phyloP scores from a whole-genome alignment of 2,888 invertebrate species.

The Epinotia demarniana region DNA sequence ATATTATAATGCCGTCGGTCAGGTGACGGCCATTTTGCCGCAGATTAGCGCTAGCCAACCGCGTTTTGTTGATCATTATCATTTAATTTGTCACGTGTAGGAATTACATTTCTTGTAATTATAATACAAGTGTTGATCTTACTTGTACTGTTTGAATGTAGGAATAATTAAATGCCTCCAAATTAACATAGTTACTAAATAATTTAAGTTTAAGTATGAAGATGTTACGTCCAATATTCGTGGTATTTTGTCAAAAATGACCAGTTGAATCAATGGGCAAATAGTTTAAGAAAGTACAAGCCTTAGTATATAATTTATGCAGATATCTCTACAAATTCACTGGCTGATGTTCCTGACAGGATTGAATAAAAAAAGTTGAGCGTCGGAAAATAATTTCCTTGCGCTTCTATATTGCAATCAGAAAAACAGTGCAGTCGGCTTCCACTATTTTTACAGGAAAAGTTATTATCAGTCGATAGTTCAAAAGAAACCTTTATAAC shows the following conservation, averaged over 20 bases:
- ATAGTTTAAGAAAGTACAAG: no score
- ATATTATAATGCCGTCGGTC: conserved; percentile 74
- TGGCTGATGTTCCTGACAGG: conserved; percentile 18
- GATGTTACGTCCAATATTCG: no score
- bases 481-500: background rate
- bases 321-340: conserved; percentile 13
- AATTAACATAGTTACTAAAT: background rate
- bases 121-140: background rate
- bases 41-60: conserved; percentile 56
- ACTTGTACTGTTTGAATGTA: background rate
- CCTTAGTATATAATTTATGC: conserved; percentile 6
- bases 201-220: background rate
- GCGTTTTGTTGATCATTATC: conserved; percentile 45
- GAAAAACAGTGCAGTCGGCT: conserved; percentile 21
- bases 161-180: background rate
- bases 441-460: conserved; percentile 9
- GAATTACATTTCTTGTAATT: conserved; percentile 3
- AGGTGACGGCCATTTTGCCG: conserved; percentile 65
- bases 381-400: conserved; percentile 25
- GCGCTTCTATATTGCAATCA: conserved; percentile 29
- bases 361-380: conserved; percentile 30
- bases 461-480: conserved; percentile 25
- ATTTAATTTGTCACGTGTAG: conserved; percentile 19
- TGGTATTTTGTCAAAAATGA: background rate
- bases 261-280: background rate